Conservation (phyloP, 2,888 invertebrate species). For the Tenthredo amoena region DNA sequence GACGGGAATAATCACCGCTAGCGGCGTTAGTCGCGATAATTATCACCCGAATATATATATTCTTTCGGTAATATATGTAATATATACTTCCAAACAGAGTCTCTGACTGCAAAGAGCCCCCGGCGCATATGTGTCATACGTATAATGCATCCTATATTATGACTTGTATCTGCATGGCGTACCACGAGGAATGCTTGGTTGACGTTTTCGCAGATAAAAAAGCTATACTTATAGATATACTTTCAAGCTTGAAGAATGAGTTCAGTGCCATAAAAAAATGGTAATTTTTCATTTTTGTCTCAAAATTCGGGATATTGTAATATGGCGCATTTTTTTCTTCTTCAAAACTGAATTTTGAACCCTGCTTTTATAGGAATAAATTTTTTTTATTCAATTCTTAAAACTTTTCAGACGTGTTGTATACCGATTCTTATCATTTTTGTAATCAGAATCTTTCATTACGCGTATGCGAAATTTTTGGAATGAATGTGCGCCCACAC, state of each 20-base stretch:
- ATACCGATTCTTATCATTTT: not conserved
- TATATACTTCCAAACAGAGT: not conserved
- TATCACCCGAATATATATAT: not conserved
- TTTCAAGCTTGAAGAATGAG: not conserved
- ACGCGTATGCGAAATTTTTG: not conserved
- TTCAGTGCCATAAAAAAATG: not conserved
- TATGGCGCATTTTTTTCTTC: not conserved
- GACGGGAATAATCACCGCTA: not conserved
- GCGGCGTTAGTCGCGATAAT: not conserved
- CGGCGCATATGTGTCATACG: not conserved
- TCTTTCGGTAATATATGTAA: not conserved
- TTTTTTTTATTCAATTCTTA: not conserved
- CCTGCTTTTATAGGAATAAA: not conserved
- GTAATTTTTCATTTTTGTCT: not conserved
- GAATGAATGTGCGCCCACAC: not conserved
- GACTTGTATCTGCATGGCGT: constrained; percentile 32
- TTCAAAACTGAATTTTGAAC: not conserved
- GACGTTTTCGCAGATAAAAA: constrained; percentile 40
- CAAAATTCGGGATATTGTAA: not conserved
- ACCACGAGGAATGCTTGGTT: constrained; percentile 45
- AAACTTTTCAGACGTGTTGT: not conserved
- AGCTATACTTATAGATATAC: not conserved
- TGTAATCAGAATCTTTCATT: not conserved
- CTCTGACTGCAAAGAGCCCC: not conserved
- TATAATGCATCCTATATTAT: constrained; percentile 22